Evolutionary conservation across 2,797 vertebrate species (phyloP), one percentile per base, ranked within the genome.

Genomic region (Hemibagrus guttatus): DNA sequence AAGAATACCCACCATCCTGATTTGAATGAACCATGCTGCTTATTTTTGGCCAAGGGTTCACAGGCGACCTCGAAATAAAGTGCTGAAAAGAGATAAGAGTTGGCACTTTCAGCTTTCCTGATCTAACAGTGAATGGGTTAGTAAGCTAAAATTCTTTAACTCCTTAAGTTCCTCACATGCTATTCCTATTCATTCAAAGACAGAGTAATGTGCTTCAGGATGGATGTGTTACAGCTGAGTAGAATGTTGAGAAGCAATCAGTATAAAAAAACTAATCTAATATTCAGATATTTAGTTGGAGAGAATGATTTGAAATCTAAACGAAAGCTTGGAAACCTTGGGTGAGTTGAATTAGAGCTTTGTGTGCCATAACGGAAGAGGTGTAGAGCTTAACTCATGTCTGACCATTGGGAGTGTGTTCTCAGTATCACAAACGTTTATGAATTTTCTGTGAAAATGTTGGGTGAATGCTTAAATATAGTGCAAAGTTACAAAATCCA

Each of bases 11-110:
- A 17, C n/a, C 68, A 35, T 58, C 54, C 39, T 42, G 16, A 39
- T 90, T 75, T 88, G 83, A 74, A 87, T 75, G 61, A 87, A 52
- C 16, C 16, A 74, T 39, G 46, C 61, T 76, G 52, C 61, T 86
- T 21, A 82, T 88, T 85, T 86, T 31, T 63, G 78, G 31, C 52
- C 42, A 64, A 39, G 31, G 49, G 11, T 71, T 86, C 49, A 72
- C 49, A 14, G 56, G 23, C 3, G 26, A 56, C 54, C 58, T 66
- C 13, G 14, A 49, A 81, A 54, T 61, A 84, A 71, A 68, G 28
- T 17, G 35, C 3, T 16, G 19, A 68, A 84, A 49, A 68, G 66
- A 72, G 68, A 64, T 66, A 35, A 39, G 46, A 66, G 28, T 39
- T 49, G 42, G 21, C 63, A 66, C 49, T 85, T 84, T 61, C 56